Conservation (phyloP, 2,797 vertebrate species). For the Heterohyrax brucei region DNA sequence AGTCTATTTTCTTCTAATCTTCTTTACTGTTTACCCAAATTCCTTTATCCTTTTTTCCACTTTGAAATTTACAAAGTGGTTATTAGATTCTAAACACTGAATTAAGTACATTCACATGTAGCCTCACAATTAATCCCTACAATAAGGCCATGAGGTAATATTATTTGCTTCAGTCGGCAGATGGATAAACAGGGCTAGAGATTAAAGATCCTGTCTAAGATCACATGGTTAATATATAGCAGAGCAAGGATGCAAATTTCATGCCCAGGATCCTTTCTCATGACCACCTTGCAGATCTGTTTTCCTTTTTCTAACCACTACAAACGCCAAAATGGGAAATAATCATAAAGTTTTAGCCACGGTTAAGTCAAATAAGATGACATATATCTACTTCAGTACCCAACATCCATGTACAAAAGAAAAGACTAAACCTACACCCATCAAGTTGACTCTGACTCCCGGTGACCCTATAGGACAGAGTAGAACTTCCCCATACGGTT, state of each 20-base stretch:
- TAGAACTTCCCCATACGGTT: too few species aligned
- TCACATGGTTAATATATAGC: neutral
- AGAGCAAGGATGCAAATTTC: conserved; percentile 7
- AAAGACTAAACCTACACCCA: too few species aligned
- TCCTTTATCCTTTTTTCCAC: neutral
- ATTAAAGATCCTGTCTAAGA: neutral
- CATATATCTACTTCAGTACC: neutral
- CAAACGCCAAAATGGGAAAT: neutral
- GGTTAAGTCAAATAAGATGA: neutral
- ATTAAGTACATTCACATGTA: neutral
- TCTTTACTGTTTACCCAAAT: conserved; percentile 10
- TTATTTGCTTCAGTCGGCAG: conserved; percentile 1
- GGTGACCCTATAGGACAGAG: too few species aligned
- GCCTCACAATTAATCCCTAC: neutral
- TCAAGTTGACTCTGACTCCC: too few species aligned
- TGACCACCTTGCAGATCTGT: neutral
- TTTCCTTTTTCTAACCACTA: neutral
- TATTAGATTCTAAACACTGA: neutral
- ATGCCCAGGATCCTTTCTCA: neutral
- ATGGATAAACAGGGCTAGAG: neutral
- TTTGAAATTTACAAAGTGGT: neutral
- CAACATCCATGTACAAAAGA: neutral
- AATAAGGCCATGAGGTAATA: neutral
- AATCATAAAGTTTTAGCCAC: neutral
- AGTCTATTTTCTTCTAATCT: neutral